These are phyloP conservation scores for Sphaerodactylus townsendi DNA, from an alignment of 2,113 vertebrate genomes.

Conservation along the genomic window DNA sequence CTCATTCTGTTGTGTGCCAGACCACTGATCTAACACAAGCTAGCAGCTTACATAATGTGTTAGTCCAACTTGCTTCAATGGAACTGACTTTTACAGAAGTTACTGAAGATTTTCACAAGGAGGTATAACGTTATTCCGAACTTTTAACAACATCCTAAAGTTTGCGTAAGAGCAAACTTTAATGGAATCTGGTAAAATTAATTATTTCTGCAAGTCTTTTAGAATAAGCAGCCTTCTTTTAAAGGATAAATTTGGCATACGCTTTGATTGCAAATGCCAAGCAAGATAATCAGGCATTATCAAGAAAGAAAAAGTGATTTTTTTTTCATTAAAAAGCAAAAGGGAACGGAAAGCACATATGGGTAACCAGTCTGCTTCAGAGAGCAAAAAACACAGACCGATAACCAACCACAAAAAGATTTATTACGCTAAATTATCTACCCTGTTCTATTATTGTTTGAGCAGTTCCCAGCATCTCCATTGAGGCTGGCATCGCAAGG, in stretches of 20 bases:
- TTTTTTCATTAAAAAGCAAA: conserved; percentile 24
- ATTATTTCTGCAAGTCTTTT: neutral
- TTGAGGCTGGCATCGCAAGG: conserved; percentile 8
- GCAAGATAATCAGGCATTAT: conserved; percentile 4
- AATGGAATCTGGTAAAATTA: neutral
- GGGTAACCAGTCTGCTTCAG: conserved; percentile 24
- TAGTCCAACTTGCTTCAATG: no score
- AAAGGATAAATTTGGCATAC: conserved; percentile 15
- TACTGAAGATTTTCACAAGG: no score
- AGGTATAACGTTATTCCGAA: no score
- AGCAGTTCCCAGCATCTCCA: conserved; percentile 41
- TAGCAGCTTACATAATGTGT: no score
- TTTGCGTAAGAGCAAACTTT: neutral
- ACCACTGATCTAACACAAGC: no score
- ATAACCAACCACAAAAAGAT: conserved; percentile 42
- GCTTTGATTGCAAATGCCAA: neutral
- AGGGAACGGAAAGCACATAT: conserved; percentile 42
- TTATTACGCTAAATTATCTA: conserved; percentile 50
- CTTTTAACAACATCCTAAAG: no score
- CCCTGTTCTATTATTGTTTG: conserved; percentile 41
- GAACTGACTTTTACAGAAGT: no score
- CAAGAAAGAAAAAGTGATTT: conserved; percentile 53
- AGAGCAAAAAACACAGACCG: conserved; percentile 21
- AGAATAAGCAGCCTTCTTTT: neutral
- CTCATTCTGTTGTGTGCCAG: no score